These are phyloP conservation scores for Chiloscyllium punctatum DNA, from an alignment of 2,797 vertebrate species.

Conservation along the genomic window DNA sequence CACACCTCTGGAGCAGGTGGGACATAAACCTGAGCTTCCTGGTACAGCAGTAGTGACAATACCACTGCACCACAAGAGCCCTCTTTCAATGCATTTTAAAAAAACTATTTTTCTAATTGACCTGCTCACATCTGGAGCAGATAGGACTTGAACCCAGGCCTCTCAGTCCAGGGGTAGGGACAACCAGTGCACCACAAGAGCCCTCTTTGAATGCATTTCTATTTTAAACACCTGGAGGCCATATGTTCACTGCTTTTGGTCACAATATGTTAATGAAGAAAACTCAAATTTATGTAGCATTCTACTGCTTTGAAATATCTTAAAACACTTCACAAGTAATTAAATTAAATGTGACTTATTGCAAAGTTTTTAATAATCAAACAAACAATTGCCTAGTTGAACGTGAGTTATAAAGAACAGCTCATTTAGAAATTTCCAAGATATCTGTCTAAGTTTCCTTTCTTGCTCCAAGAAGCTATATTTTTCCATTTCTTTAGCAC, in stretches of 20 bases:
- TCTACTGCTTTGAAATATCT: neutral
- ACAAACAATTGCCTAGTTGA: neutral
- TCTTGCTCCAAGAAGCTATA: neutral
- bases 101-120: too few relatives aligned
- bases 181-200: too few relatives aligned
- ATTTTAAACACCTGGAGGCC: neutral
- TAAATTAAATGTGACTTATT: neutral
- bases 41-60: too few relatives aligned
- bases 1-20: too few relatives aligned
- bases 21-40: too few relatives aligned
- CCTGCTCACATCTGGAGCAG: too few relatives aligned
- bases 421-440: neutral
- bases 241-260: neutral
- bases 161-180: too few relatives aligned
- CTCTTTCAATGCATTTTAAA: too few relatives aligned
- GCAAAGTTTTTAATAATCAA: neutral
- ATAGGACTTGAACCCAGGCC: too few relatives aligned
- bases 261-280: neutral
- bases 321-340: neutral
- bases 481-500: neutral
- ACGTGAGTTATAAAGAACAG: neutral
- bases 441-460: neutral
- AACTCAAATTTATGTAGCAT: neutral
- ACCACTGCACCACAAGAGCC: too few relatives aligned
- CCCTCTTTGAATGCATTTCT: too few relatives aligned